phyloP scores from a whole-genome alignment of 2,888 invertebrate genomes.

The Pantelozetes paolii region DNA sequence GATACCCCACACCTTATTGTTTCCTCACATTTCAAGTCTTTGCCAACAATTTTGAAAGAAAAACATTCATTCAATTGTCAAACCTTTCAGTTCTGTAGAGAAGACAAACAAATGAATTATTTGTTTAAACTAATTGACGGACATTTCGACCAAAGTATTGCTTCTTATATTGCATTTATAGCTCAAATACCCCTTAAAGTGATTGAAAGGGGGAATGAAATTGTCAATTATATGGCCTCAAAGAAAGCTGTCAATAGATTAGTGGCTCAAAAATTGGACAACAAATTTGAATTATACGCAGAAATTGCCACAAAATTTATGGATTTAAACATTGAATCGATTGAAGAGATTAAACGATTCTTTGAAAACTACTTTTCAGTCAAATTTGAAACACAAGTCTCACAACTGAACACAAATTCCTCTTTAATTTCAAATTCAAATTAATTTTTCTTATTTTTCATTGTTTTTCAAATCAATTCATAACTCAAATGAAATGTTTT shows the following conservation, averaged over 20 bases:
- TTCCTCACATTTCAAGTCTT: conserved; percentile 45
- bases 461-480: too few species aligned
- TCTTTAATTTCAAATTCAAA: neutral
- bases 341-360: conserved; percentile 2
- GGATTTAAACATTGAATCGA: neutral
- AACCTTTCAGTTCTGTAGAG: conserved; percentile 5
- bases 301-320: neutral
- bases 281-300: neutral
- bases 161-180: conserved; percentile 3
- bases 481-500: too few species aligned
- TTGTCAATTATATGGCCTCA: neutral
- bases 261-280: neutral
- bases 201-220: neutral
- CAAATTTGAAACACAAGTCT: too few species aligned
- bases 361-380: neutral
- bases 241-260: neutral
- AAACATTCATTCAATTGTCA: conserved; percentile 18
- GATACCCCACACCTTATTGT: conserved; percentile 44
- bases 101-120: conserved; percentile 43
- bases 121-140: conserved; percentile 35
- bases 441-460: too few species aligned
- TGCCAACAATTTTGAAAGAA: neutral
- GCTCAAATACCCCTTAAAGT: neutral
- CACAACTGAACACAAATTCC: too few species aligned
- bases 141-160: neutral